These are phyloP conservation scores for Pavo muticus DNA, from an alignment of 2,113 vertebrate genomes.

Conservation along the genomic window DNA sequence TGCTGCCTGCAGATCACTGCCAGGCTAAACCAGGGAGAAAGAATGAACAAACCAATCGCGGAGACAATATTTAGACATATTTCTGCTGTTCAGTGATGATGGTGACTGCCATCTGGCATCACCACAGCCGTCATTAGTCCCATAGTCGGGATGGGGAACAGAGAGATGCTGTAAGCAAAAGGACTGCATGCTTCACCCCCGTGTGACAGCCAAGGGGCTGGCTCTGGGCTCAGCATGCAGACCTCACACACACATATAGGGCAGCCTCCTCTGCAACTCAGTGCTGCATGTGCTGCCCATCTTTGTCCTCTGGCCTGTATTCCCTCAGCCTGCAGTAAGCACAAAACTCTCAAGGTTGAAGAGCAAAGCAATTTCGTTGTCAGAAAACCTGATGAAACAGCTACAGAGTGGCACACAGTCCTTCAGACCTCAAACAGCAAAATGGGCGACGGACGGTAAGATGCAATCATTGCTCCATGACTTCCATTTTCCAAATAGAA, in stretches of 20 bases:
- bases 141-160: not conserved
- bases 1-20: slow-evolving; percentile 28
- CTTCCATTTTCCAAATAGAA: not conserved
- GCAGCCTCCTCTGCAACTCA: not conserved
- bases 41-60: not conserved
- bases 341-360: not conserved
- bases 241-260: not conserved
- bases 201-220: not conserved
- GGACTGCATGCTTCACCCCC: not conserved
- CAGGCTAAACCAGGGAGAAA: slow-evolving; percentile 16
- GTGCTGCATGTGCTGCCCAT: rapidly evolving
- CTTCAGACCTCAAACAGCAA: not conserved
- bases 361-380: not conserved
- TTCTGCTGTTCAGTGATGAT: slow-evolving; percentile 4
- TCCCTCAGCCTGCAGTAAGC: not conserved
- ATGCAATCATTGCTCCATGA: not conserved
- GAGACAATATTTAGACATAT: slow-evolving; percentile 32
- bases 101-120: slow-evolving; percentile 33
- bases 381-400: not conserved
- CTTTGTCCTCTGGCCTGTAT: not conserved
- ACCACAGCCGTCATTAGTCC: slow-evolving; percentile 41
- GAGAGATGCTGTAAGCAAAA: not conserved
- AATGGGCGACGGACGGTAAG: not conserved
- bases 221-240: rapidly evolving
- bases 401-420: rapidly evolving